Evolutionary conservation across 2,888 invertebrate genomes (phyloP), one percentile per base, ranked within the genome.

Genomic region (Selenia dentaria): DNA sequence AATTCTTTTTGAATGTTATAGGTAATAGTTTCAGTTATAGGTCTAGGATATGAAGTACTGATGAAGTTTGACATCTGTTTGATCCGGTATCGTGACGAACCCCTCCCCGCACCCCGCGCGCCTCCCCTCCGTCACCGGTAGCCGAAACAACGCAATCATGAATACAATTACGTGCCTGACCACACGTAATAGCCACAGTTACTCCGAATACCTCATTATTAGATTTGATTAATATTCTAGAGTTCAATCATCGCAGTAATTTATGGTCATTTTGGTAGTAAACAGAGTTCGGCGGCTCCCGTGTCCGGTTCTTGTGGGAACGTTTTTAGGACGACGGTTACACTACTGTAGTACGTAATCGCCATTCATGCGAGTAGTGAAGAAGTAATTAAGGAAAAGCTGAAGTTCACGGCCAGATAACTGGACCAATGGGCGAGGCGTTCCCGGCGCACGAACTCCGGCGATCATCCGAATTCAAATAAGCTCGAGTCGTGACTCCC

Each of bases 81-180:
- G 16, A 16, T 16, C 16, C 16, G 4, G 6, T 22, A 6, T 8
- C 5, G 6, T 8, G 6, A 6, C 6, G 2, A 2, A 8, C 12
- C 27, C 12, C 28, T 3, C 18, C 27, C 22, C 14, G 31, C 16
- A 2, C 9, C 22, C 39, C 48, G 39, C 42, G 16, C 46, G 43
- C 14, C 42, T 46, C 22, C 54, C 62, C 64, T 64, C 12, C 26
- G 59, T 67, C 57, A 54, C 46, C 57, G 53, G 43, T 54, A 57
- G 59, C 54, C 32, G 33, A 44, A 38, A 44, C 49, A 40, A 33
- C 40, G 40, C 46, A 46, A 46, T 46, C 40, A 46, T 46, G 40
- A 40, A 46, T 46, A 37, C 43, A 50, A 48, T 42, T 28, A 38
- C 50, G 42, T 34, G 40, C 12, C 44, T 42, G 34, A 22, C 33